Evolutionary conservation across 1,140 invertebrate genomes (phyloP), one percentile per base, ranked within the genome.

Genomic region (Scaptomyza pallida): DNA sequence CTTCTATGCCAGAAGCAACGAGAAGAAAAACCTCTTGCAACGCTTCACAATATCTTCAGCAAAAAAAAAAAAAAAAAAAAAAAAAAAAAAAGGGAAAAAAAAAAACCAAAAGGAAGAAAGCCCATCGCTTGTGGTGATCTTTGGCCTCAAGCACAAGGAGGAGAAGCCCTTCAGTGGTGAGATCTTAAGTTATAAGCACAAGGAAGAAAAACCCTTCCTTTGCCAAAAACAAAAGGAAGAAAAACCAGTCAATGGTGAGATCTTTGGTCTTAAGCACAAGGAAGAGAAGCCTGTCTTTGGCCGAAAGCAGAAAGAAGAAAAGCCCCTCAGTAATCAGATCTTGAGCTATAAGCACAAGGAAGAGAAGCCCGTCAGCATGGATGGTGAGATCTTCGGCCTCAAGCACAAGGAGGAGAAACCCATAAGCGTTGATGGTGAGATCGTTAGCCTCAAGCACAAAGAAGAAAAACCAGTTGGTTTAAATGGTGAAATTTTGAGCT

Each of bases 21-120:
- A 1, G 57, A 60, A 16, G 57, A 64, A 15, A 64, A 56, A 9
- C 19, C 54, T 12, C 43, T 5, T 1, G n/a, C n/a, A n/a, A n/a
- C n/a, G n/a, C n/a, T n/a, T n/a, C n/a, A n/a, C n/a, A n/a, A n/a
- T n/a, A n/a, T n/a, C 12, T 40, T 8, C 6, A n/a, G 2, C 13
- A 23, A 52, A 5, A 52, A 4, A 33, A 54, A 15, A 40, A 3
- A 12, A 17, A 19, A 6, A n/a, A 54, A 40, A 2, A 13, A 51
- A 13, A 50, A 16, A 21, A 61, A 61, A 5, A 12, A 26, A 5
- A 43, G 10, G 4, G 35, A 55, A 15, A 37, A 55, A 3, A 55
- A 55, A 9, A 1, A 60, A 50, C 13, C 44, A 37, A 10, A 26
- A 8, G 5, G 23, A 57, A 13, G 26, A 47, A 17, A 33, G 8